These are phyloP conservation scores for Haliclystus octoradiatus DNA, from an alignment of 30 jellyfish, hydroid and myxozoan genomes.

Conservation along the genomic window DNA sequence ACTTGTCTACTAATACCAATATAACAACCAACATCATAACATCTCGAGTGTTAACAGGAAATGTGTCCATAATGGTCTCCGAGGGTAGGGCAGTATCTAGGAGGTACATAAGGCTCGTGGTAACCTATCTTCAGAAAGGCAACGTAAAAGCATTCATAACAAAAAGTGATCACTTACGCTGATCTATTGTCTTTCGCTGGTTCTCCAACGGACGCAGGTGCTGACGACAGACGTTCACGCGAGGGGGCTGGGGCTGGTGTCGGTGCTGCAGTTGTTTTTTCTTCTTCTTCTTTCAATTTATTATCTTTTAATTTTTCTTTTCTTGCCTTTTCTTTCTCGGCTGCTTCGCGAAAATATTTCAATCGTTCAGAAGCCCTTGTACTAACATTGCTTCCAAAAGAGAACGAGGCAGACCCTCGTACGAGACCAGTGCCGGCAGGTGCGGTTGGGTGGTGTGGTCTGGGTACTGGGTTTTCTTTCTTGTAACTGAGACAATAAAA, in stretches of 20 bases:
- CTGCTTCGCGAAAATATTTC: slow-evolving; percentile 73
- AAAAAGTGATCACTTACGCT: slow-evolving; percentile 36
- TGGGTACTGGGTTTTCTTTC: slow-evolving; percentile 37
- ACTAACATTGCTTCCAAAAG: neutral
- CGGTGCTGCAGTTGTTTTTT: slow-evolving; percentile 46
- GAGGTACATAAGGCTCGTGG: no score
- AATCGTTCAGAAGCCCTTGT: slow-evolving; percentile 75
- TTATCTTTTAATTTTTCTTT: slow-evolving; percentile 43
- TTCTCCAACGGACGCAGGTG: slow-evolving; percentile 2
- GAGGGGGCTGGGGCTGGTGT: slow-evolving; percentile 43
- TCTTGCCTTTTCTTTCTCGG: slow-evolving; percentile 62
- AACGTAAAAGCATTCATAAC: neutral
- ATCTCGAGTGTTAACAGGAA: no score
- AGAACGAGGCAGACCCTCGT: slow-evolving; percentile 3
- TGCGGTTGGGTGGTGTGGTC: slow-evolving; percentile 45
- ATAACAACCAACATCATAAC: no score
- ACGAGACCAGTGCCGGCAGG: slow-evolving; percentile 37
- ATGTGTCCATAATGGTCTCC: no score
- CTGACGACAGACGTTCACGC: neutral
- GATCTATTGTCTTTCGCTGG: slow-evolving; percentile 30
- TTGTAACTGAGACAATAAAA: slow-evolving; percentile 17
- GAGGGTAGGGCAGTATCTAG: no score
- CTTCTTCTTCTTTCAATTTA: slow-evolving; percentile 22
- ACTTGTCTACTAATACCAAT: no score
- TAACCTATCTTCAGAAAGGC: no score